A percentile compares a stretch with the other conserved stretches of the same genome.
Evolutionary conservation across 2,888 invertebrate genomes (phyloP).

Genomic region (Napeogenes sylphis): DNA sequence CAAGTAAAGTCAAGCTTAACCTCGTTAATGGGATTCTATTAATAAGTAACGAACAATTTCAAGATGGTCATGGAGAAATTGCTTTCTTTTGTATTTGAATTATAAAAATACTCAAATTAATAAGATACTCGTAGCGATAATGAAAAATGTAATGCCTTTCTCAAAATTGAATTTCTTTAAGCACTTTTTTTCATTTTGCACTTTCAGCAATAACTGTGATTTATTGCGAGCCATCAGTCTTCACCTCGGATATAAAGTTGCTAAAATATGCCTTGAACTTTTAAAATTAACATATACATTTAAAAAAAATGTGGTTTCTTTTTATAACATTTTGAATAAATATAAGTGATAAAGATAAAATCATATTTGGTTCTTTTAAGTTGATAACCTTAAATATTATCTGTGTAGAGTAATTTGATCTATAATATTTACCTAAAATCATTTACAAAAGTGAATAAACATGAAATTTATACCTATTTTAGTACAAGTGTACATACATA

Average conservation of each 20-base stretch:
- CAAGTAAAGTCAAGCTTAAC: constrained; percentile 20
- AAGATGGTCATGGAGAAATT: constrained; percentile 47
- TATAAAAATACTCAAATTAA: constrained; percentile 59
- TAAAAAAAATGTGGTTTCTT: too few species aligned
- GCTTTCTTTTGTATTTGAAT: constrained; percentile 48
- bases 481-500: too few species aligned
- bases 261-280: constrained; percentile 17
- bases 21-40: constrained; percentile 34
- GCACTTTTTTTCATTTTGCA: constrained; percentile 42
- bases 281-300: constrained; percentile 1
- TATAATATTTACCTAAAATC: too few species aligned
- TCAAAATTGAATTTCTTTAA: constrained; percentile 57
- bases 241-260: constrained; percentile 8
- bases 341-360: too few species aligned
- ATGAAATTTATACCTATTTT: too few species aligned
- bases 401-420: too few species aligned
- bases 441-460: too few species aligned
- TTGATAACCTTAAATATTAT: too few species aligned
- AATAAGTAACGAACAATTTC: constrained; percentile 51
- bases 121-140: constrained; percentile 51
- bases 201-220: constrained; percentile 37
- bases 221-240: constrained; percentile 36
- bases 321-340: too few species aligned
- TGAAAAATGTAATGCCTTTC: constrained; percentile 61
- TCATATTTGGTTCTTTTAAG: too few species aligned